Base-by-base conservation (phyloP, 2,888 invertebrate species). In the Pemphredon lugubris region DNA sequence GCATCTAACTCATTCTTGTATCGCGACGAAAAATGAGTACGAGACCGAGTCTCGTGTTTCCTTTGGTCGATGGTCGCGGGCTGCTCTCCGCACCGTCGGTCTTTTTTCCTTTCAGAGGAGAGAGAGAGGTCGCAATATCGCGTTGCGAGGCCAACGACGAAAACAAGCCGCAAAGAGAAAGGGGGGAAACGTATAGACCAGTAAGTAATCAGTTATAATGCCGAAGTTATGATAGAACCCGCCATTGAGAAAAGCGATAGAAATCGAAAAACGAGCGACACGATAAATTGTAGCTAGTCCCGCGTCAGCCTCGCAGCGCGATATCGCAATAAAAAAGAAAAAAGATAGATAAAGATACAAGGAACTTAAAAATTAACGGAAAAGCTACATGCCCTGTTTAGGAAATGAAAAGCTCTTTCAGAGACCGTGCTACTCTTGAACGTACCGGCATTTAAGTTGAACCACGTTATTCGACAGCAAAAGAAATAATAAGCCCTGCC, bases 361-460 rank as follows among this genome's bases (percentile, higher is more conserved):
- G 72, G 39, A 77, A 72, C 50, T 76, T 55, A 44, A 58, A 59
- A 73, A 68, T 76, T 40, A 82, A 83, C 66, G 60, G n/a, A 72
- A 72, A 77, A 73, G 69, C 79, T 83, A 83, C 83, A 82, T 85
- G 82, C 81, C 79, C 82, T 83, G 79, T 66, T 68, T 59, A 59
- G 47, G 63, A 77, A 73, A 55, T 64, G 67, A 79, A 76, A 84
- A 84, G 83, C 80, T 82, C 79, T 85, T 84, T 87, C 87, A 88
- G 89, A 89, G 89, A 89, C 88, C 84, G 84, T 87, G 89, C 84
- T 87, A 89, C 89, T 81, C 88, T 89, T 89, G 89, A 88, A 88
- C 81, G 82, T 77, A 84, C 83, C 80, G 83, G 84, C 77, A 77
- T 79, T 73, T 82, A 77, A 80, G 82, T 88, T 88, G 89, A 81